Percentiles rank a stretch among this genome's conserved stretches.
Evolutionary conservation across 92 coral and sea anemone species (phyloP).

Genomic region (Zoanthus gigantus): DNA sequence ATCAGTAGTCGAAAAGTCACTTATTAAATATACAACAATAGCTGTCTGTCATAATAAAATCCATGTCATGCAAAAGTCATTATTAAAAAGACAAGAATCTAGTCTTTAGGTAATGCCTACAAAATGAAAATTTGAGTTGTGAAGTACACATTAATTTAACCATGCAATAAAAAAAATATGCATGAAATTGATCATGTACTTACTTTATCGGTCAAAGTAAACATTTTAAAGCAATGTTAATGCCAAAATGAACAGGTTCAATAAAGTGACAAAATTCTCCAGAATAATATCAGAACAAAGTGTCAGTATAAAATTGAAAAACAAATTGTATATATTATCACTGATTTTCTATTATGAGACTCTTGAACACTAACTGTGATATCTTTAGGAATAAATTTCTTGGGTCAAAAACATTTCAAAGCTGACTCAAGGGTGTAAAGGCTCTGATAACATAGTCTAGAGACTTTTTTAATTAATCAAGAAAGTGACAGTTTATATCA

Average conservation of each 20-base stretch:
- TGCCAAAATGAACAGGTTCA: not conserved
- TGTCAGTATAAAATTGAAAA: not conserved
- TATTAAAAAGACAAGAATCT: not conserved
- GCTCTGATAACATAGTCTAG: not conserved
- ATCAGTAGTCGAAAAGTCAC: not conserved
- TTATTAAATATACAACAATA: not conserved
- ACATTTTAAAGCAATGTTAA: not conserved
- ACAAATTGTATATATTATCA: not conserved
- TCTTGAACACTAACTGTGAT: conserved; percentile 7
- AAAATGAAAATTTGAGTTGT: not conserved
- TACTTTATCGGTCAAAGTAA: not conserved
- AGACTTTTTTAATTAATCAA: not conserved
- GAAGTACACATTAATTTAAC: not conserved
- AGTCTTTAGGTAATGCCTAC: not conserved
- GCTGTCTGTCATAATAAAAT: not conserved
- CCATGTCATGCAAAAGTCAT: not conserved
- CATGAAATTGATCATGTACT: not conserved
- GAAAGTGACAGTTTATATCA: not conserved
- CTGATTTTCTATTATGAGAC: not conserved
- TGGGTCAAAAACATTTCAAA: not conserved
- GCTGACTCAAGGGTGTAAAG: not conserved
- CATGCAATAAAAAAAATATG: not conserved
- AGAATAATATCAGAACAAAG: not conserved
- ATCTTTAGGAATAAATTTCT: not conserved
- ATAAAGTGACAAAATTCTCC: not conserved